These are phyloP conservation scores for Perccottus glenii DNA, from an alignment of 2,113 vertebrate species.

Conservation along the genomic window DNA sequence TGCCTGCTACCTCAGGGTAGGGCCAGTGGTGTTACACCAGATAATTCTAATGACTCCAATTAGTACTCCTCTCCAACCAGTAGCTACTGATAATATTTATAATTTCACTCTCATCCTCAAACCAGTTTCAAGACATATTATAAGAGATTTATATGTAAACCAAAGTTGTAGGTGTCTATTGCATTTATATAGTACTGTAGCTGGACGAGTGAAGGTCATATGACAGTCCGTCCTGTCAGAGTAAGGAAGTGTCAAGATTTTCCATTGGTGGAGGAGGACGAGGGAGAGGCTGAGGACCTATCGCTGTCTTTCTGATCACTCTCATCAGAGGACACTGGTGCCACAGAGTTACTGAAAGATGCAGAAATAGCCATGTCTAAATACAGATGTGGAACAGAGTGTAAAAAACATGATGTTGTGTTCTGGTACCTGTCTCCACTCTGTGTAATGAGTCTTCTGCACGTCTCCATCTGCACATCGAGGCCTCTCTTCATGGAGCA, in stretches of 20 bases:
- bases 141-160: slow-evolving; percentile 17
- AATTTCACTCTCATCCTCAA: not conserved
- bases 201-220: slow-evolving; percentile 28
- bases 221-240: slow-evolving; percentile 8
- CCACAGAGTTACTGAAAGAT: slow-evolving; percentile 49
- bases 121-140: not conserved
- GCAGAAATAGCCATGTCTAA: not conserved
- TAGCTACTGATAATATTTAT: slow-evolving; percentile 11
- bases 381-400: not conserved
- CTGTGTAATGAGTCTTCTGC: slow-evolving; percentile 93
- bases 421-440: slow-evolving; percentile 85
- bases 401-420: not conserved
- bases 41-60: not conserved
- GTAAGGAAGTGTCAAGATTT: slow-evolving; percentile 62
- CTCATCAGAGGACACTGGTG: slow-evolving; percentile 57
- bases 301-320: slow-evolving; percentile 70
- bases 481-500: slow-evolving; percentile 98
- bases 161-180: slow-evolving; percentile 25
- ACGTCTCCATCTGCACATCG: slow-evolving; percentile 99
- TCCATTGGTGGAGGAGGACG: slow-evolving; percentile 40
- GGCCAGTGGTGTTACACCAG: not conserved
- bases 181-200: slow-evolving; percentile 26
- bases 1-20: not conserved
- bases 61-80: slow-evolving; percentile 2
- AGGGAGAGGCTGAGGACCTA: slow-evolving; percentile 56